Evolutionary conservation across 1,140 invertebrate genomes (phyloP), one percentile per base, ranked within the genome.

Genomic region (Lucilia cuprina): DNA sequence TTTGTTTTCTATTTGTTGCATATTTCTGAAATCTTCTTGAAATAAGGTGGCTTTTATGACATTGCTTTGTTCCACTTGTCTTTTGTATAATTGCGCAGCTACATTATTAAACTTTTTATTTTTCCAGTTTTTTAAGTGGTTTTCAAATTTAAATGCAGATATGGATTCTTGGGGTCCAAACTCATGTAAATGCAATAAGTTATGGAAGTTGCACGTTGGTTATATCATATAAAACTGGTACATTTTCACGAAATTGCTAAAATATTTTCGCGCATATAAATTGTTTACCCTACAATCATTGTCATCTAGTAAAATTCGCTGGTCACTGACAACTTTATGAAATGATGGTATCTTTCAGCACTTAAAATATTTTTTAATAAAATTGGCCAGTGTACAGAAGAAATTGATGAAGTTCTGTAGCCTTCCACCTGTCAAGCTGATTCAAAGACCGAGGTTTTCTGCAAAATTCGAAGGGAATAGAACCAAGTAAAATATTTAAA

Each of bases 121-220:
- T 78, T 35, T 86, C 85, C 78, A 83, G 83, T 84, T 85, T 83
- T 60, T 85, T 10, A 86, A 82, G 82, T 86, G 25, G 25, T 86
- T 86, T 17, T 86, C 83, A 84, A 85, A 85, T 83, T 86, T 86
- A 49, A 86, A 86, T 10, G 85, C 84, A 55, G 78, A 84, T 82
- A 84, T 85, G 47, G 35, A 74, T 83, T 86, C 80, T 78, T 85
- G 82, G 60, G 84, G 82, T 10, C 83, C 83, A 75, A 41, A 75
- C 14, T 9, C 83, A 49, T 83, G 65, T 12, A 83, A 17, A 41
- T 83, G 83, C 19, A 74, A 75, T 13, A 83, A 21, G 55, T 17
- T 41, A 30, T 83, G 83, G 25, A 83, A 83, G 30, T 74, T 83
- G 83, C 14, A 83, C 5, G 60, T 83, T 49, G 25, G 5, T 17